Evolutionary conservation across 2,113 vertebrate genomes (phyloP), one percentile per base, ranked within the genome.

Genomic region (Dolichotis patagonum): DNA sequence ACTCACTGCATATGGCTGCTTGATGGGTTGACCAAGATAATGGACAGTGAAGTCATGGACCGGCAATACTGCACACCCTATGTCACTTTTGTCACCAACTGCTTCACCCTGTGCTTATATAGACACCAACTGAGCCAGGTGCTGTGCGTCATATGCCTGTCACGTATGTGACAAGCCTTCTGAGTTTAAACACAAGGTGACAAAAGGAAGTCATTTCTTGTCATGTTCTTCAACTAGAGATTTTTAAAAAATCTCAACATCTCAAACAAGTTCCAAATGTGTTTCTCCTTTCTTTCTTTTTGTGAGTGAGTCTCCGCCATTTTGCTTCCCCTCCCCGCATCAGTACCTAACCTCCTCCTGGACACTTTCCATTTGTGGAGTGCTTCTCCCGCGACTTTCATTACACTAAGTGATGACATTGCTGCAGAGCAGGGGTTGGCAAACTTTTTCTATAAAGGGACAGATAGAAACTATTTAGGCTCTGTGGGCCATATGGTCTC

Each of bases 401-500:
- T 86, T n/a, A 85, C 7, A 85, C 22, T 83, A 92, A 96, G 69
- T 85, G 71, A 81, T 62, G 83, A 62, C 28, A 89, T 91, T 85
- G 67, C 63, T 92, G 89, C 65, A 69, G 90, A 90, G 75, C 41
- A 85, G 54, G 56, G 92, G 78, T 91, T 95, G 89, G 90, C 92
- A 95, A 85, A 82, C 63, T 85, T 96, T 71, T 80, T 52, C 90
- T 67, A 58, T 65, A 91, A 96, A 78, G 82, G 78, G 94, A 80
- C 92, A 95, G 58, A 95, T 3, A 97, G 88, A 65, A 88, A 96
- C 92, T 90, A 88, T 95, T 92, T 92, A 87, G 97, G 82, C 73
- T 97, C 43, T 73, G 52, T 65, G n/a, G 77, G 84, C 87, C 95
- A 97, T 92, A 94, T 88, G 71, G 91, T 85, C 88, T 93, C 97